Evolutionary conservation across 30 jellyfish, hydroid and myxozoan species (phyloP), one percentile per base, ranked within the genome.

Genomic region (Sanderia malayensis): DNA sequence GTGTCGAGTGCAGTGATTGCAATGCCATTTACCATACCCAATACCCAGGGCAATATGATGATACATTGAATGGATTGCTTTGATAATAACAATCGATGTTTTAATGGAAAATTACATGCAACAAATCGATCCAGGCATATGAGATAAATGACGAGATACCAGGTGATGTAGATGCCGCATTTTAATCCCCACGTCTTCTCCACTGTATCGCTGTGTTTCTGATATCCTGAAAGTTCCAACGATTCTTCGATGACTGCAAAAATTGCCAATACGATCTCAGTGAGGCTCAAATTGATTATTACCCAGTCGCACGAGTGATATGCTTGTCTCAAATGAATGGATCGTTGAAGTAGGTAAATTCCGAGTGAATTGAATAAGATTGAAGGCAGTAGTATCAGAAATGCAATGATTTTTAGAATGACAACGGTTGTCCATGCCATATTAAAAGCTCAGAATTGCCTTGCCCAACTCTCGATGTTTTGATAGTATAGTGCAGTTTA

Each of bases 41-140:
- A 9, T 3, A 62, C 31, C 87, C 87, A 76, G 20, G 67, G 46
- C 15, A 24, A 1, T 1, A 20, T 28, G 27, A 76, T 53, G 70
- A 76, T 29, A 1, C 32, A 25, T 17, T 64, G 60, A 22, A 61
- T 28, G 33, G 28, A n/a, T 11, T 46, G 44, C 15, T 31, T 61
- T 26, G 52, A 30, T 60, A 33, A 52, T 6, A 59, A n/a, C 21
- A 55, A 41, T 1, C 67, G 78, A 33, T 76, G 87, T 67, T 63
- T 61, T 70, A 76, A 52, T 10, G 87, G 79, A 32, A 76, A 76
- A 30, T 59, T 45, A 53, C 87, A 76, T 26, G 79, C 75, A 2
- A 76, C 26, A 0, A 76, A 27, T 31, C 87, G 87, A 46, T 76
- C 87, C 20, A 76, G 10, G 18, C 79, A 55, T 20, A 76, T 23